Evolutionary conservation across 2,113 vertebrate species (phyloP).

Genomic region (Athene cunicularia): DNA sequence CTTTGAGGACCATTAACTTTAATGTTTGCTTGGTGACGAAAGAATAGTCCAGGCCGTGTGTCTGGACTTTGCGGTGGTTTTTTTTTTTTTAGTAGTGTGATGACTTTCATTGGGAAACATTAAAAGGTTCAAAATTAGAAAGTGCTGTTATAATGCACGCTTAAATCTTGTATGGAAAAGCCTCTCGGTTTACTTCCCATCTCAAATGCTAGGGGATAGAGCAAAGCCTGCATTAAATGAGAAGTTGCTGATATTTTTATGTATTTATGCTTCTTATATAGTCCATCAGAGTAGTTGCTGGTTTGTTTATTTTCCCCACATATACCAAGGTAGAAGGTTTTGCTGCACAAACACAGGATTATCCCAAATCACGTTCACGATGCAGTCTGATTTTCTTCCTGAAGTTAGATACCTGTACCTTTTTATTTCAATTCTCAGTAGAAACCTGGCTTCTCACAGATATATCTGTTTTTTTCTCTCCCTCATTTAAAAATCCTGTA

Average conservation of each 20-base stretch:
- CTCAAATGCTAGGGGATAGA: background rate
- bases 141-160: background rate
- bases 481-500: background rate
- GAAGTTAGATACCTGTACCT: background rate
- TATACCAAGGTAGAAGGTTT: background rate
- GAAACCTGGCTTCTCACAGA: background rate
- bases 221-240: background rate
- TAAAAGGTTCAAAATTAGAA: background rate
- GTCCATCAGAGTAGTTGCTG: background rate
- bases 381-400: background rate
- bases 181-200: background rate
- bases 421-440: background rate
- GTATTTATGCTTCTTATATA: background rate
- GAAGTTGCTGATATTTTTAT: background rate
- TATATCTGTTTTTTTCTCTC: background rate
- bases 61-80: background rate
- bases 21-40: background rate
- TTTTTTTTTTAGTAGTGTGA: background rate
- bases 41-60: background rate
- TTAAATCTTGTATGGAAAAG: background rate
- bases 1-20: conserved; percentile 27
- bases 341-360: background rate
- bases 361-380: background rate
- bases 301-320: background rate
- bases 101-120: background rate